A percentile compares a stretch with the other conserved stretches of the same genome.
Conservation (phyloP, 2,113 vertebrate species). For the Xenopus laevis region DNA sequence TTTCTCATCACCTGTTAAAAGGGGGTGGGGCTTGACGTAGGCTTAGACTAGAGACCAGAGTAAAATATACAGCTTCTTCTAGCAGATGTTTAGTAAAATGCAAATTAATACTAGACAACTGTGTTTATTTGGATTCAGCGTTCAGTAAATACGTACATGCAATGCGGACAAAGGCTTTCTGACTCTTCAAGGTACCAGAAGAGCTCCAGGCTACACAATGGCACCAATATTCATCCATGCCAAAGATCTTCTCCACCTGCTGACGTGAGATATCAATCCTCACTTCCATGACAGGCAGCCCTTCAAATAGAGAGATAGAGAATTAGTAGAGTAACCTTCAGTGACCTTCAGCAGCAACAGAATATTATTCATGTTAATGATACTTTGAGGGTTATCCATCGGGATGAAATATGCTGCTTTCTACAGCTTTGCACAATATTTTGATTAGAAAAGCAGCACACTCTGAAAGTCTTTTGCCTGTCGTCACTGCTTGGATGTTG, state of each 20-base stretch:
- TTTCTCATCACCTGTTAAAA: no score
- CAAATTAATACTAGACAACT: no score
- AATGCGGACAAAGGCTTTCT: constrained; percentile 91
- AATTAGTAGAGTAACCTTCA: neutral
- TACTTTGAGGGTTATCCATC: neutral
- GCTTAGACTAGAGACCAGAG: no score
- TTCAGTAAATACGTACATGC: constrained; percentile 79
- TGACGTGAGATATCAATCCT: constrained; percentile 92
- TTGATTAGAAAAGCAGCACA: neutral
- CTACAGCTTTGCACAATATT: neutral
- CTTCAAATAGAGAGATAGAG: constrained; percentile 55
- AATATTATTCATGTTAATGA: neutral
- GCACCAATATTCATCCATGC: constrained; percentile 96
- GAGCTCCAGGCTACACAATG: constrained; percentile 98
- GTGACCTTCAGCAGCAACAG: neutral
- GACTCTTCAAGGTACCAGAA: constrained; percentile 95
- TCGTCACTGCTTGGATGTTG: neutral
- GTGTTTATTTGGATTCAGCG: neutral
- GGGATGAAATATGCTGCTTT: neutral
- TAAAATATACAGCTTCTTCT: no score
- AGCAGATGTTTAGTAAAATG: no score
- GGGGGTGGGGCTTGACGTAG: no score
- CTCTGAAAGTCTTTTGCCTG: neutral
- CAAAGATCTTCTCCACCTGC: constrained; percentile 97
- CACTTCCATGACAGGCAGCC: constrained; percentile 90